phyloP scores from a whole-genome alignment of 2,797 vertebrate species.

The Lutjanus campechanus region DNA sequence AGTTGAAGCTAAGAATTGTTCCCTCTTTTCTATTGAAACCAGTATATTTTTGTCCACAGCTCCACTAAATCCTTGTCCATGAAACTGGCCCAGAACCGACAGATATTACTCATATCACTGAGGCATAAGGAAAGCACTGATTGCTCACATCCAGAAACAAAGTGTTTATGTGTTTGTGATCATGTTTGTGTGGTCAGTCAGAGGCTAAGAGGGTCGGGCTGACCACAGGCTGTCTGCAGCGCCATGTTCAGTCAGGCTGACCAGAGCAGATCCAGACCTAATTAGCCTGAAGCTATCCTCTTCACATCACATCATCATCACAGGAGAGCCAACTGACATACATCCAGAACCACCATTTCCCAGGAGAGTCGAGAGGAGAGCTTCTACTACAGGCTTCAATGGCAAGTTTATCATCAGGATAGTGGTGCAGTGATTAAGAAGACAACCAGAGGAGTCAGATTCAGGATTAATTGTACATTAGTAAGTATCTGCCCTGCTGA shows the following conservation, averaged over 20 bases:
- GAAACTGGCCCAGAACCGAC: conserved; percentile 32
- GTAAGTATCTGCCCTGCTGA: not conserved
- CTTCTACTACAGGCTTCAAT: conserved; percentile 10
- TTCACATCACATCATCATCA: conserved; percentile 76
- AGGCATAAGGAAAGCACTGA: conserved; percentile 24
- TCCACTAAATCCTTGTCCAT: conserved; percentile 24
- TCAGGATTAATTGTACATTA: conserved; percentile 3
- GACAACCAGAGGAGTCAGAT: conserved; percentile 10
- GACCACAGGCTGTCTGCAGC: conserved; percentile 69
- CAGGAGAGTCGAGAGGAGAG: conserved; percentile 17
- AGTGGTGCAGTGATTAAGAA: not conserved
- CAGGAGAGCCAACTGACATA: conserved; percentile 59
- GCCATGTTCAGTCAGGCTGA: conserved; percentile 67
- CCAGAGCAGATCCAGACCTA: conserved; percentile 59
- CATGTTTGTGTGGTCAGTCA: conserved; percentile 56
- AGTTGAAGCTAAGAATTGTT: conserved; percentile 21
- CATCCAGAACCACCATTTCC: conserved; percentile 49
- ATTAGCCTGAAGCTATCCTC: conserved; percentile 74
- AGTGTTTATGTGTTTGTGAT: conserved; percentile 57
- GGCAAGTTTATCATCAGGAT: conserved; percentile 9
- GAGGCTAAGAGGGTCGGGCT: conserved; percentile 58
- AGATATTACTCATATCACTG: conserved; percentile 25
- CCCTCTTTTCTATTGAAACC: conserved; percentile 28
- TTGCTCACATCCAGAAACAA: conserved; percentile 4
- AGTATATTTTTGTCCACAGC: conserved; percentile 27